Base-by-base conservation (phyloP, 1,140 invertebrate species). In the Acromyrmex charruanus region DNA sequence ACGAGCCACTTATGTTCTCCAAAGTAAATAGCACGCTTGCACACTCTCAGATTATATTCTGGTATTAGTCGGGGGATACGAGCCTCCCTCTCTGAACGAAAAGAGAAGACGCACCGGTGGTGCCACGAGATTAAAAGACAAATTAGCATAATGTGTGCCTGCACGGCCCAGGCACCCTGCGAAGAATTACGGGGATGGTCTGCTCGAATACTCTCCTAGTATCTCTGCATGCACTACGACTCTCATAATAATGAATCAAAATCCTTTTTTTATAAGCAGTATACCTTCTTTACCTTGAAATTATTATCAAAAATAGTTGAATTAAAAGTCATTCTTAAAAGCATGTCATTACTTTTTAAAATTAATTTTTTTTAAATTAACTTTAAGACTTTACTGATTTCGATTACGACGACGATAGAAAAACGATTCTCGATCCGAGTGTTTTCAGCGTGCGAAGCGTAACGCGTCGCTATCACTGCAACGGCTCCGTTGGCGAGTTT, bases 61-160 rank as follows among this genome's bases (percentile, higher is more conserved):
- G 39, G 75, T 69, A 51, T 88, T 74, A 21, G 87, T 63, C 66
- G 74, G 77, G 72, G 72, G 68, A 59, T 49, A 44, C 75, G 84
- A 55, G 39, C 49, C 28, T 51, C 61, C 75, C 87, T 58, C 49
- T 39, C 53, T 39, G 63, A 65, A 82, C 55, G 88, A 72, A 31
- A 88, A 89, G 89, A 93, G 89, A 90, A 86, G 84, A 87, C 79
- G 80, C 86, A 87, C 87, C 84, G 90, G 68, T 55, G 81, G 89
- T 72, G 86, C 85, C 87, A 82, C 87, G 91, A 93, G 92, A 93
- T 94, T 94, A 93, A 94, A 93, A 93, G 89, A 88, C 75, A 93
- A 93, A 94, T 94, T 94, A 93, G 93, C 93, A 93, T 94, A 94
- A 94, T 93, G 92, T 89, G 90, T 91, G 87, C 88, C 88, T 87